Percentiles rank a stretch among this genome's conserved stretches.
phyloP scores from a whole-genome alignment of 2,113 vertebrate species.

The Sinocyclocheilus anshuiensis region DNA sequence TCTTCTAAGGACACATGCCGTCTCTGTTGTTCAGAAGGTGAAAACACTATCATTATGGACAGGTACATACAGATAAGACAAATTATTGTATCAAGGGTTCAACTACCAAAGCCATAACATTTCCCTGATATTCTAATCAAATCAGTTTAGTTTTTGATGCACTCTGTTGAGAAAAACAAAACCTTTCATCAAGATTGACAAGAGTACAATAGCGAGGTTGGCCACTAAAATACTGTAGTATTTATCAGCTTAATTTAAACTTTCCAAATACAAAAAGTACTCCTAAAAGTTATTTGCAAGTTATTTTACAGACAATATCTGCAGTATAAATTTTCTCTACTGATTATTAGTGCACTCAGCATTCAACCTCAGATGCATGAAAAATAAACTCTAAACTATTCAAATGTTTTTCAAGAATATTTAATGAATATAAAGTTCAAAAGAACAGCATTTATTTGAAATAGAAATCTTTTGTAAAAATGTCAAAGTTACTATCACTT shows the following conservation, averaged over 20 bases:
- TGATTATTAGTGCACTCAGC: no score
- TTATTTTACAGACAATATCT: neutral
- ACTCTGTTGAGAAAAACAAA: constrained; percentile 9
- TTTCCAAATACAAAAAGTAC: neutral
- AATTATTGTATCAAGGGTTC: neutral
- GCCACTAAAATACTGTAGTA: neutral
- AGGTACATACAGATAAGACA: constrained; percentile 10
- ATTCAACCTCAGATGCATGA: neutral
- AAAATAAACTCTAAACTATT: neutral
- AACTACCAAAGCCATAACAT: neutral
- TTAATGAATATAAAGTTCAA: no score
- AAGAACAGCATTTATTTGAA: no score
- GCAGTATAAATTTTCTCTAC: neutral
- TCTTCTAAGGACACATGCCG: neutral
- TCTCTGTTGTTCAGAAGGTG: neutral
- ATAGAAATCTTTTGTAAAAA: no score
- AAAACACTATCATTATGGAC: neutral
- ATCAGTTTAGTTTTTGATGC: neutral
- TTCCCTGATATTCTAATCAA: neutral
- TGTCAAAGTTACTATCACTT: no score
- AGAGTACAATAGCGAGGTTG: neutral
- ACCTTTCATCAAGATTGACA: neutral
- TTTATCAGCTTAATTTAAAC: neutral
- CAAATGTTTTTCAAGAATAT: neutral
- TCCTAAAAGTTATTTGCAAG: neutral